Base-by-base conservation (phyloP, 1,140 invertebrate species). In the Macrostomum lignano region DNA sequence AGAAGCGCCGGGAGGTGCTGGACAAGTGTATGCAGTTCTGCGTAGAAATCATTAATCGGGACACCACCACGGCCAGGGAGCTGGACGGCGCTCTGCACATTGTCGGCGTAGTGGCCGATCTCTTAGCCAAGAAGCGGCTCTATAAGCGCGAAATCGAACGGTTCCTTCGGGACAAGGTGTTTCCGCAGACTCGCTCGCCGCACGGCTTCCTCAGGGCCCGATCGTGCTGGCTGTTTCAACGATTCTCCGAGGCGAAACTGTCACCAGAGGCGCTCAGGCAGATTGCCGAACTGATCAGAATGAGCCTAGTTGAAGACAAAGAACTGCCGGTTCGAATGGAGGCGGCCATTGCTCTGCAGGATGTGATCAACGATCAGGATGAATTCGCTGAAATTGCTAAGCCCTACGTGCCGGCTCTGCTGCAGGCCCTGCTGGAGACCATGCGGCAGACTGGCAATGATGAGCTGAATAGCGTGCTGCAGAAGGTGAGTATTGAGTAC, bases 371-470 rank as follows among this genome's bases (percentile, higher is more conserved):
- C 30, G 66, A 70, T 25, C 78, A 91, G 59, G 62, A 76, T 17
- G 74, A 71, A 51, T n/a, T n/a, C n/a, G n/a, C n/a, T n/a, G n/a
- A n/a, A n/a, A n/a, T n/a, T n/a, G n/a, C n/a, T n/a, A n/a, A n/a
- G n/a, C n/a, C n/a, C n/a, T n/a, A n/a, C n/a, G n/a, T n/a, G n/a
- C n/a, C n/a, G n/a, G n/a, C n/a, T n/a, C n/a, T n/a, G n/a, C n/a
- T n/a, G n/a, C n/a, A n/a, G n/a, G n/a, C n/a, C 55, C 57, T 93
- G 29, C 55, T 98, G 5, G 72, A 72, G 34, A 70, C 96, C 17
- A 77, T 96, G 25, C 63, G 78, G n/a, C 71, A 84, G 55, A 94
- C 84, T 7, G 82, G 94, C 59, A 91, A 91, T 52, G 88, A 98
- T 50, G 84, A 96, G 56, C 64, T 96, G 29, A 82, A 82, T 0